These are phyloP conservation scores for Megalops cyprinoides DNA, from an alignment of 2,797 vertebrate genomes.

Conservation along the genomic window DNA sequence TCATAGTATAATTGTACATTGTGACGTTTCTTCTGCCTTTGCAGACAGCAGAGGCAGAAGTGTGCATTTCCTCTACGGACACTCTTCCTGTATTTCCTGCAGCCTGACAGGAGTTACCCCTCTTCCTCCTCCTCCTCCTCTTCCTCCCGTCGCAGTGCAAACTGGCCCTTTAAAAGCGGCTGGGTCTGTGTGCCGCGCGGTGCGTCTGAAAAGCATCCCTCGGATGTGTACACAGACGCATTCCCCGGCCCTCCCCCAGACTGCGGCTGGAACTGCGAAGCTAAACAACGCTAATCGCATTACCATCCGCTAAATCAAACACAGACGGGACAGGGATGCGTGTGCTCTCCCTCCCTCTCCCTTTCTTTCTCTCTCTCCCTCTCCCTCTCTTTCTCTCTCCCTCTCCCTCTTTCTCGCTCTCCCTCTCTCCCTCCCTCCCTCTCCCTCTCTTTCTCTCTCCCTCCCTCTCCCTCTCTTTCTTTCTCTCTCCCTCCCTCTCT, in stretches of 20 bases:
- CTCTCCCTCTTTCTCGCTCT: too few species aligned
- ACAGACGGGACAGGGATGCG: constrained; percentile 64
- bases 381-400: too few species aligned
- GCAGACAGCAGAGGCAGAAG: too few species aligned
- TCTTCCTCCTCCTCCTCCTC: too few species aligned
- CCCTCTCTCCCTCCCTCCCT: constrained; percentile 8
- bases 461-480: neutral
- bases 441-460: constrained; percentile 22
- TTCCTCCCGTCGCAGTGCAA: neutral
- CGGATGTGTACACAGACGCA: constrained; percentile 28
- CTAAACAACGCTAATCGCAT: constrained; percentile 82
- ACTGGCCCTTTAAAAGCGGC: constrained; percentile 14
- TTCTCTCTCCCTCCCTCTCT: too few species aligned
- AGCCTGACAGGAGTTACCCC: neutral
- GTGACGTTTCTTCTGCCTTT: too few species aligned
- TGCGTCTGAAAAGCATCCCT: constrained; percentile 25
- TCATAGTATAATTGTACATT: neutral
- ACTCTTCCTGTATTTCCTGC: too few species aligned
- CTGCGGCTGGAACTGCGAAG: constrained; percentile 74
- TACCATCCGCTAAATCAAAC: constrained; percentile 78
- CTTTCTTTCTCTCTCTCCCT: constrained; percentile 29
- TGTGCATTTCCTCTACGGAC: too few species aligned
- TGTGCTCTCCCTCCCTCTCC: constrained; percentile 37
- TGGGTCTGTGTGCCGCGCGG: neutral
- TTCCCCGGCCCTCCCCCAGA: constrained; percentile 59